A percentile compares a stretch with the other conserved stretches of the same genome.
These are phyloP conservation scores for Clarias gariepinus DNA, from an alignment of 2,113 vertebrate species.

Conservation along the genomic window DNA sequence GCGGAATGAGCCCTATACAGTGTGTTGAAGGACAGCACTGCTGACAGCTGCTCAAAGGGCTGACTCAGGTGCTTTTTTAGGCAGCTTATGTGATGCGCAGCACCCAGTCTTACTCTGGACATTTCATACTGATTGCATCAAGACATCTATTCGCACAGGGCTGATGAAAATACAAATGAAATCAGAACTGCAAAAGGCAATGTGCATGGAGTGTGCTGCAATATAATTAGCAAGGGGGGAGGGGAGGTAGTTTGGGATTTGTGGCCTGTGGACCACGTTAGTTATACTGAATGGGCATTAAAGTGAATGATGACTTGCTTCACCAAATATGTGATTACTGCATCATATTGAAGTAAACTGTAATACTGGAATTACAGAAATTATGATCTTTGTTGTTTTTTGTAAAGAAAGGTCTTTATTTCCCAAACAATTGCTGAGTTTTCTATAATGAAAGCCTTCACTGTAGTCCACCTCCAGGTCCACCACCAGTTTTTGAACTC, in stretches of 20 bases:
- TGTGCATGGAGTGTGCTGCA: not conserved
- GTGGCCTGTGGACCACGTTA: not conserved
- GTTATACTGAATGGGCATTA: not conserved
- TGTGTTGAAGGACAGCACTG: conserved; percentile 8
- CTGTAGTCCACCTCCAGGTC: not conserved
- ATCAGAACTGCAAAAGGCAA: conserved; percentile 15
- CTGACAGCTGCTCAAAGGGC: conserved; percentile 26
- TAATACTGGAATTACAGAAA: not conserved
- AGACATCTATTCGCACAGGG: not conserved
- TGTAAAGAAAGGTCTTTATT: not conserved
- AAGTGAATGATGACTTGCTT: not conserved
- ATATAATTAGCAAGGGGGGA: conserved; percentile 30
- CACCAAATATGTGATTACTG: not conserved
- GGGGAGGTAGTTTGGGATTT: not conserved
- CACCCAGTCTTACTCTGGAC: conserved; percentile 11
- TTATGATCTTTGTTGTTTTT: conserved; percentile 7
- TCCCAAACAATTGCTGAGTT: not conserved
- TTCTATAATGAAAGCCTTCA: conserved; percentile 5
- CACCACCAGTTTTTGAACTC: not conserved
- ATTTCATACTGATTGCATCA: not conserved
- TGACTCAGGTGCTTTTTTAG: not conserved
- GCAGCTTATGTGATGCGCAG: not conserved
- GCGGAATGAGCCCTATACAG: not conserved
- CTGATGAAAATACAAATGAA: not conserved
- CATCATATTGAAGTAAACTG: not conserved